Evolutionary conservation across 64 coral and sea anemone species (phyloP), one percentile per base, ranked within the genome.

Genomic region (Hydrozoanthus tunicans): DNA sequence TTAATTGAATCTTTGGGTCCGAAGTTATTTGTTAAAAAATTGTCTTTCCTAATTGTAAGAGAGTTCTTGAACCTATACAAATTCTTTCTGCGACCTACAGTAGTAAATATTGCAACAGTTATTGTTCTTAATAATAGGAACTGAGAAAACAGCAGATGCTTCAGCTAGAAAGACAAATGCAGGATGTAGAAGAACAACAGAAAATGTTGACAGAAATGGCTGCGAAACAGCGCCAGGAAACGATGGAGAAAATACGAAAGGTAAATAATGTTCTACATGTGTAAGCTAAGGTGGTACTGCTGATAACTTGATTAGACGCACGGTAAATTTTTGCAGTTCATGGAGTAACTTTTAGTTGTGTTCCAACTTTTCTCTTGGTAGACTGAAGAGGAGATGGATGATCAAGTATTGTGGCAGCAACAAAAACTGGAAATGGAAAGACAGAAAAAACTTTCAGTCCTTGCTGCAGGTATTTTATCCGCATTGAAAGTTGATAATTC

Each of bases 361-460:
- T 43, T 43, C 32, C 32, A 43, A 43, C 32, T 55, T 90, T 56
- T 26, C 52, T 32, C 54, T 91, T 76, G 15, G 6, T 54, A 96
- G 95, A 93, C 92, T 90, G 95, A 96, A 83, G 92, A 84, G 72
- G 92, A 96, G 73, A 94, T 94, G 89, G 95, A 96, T 79, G 85
- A 94, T 75, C 86, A 77, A 25, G 88, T 93, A 2, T 61, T 92
- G 15, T 91, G 77, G 90, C 89, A 94, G 79, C 95, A 96, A 56
- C 81, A 94, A 11, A 93, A 96, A 85, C 83, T 89, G 77, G 95
- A 96, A 8, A 63, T 73, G 51, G 77, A 89, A 27, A 82, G 92
- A 51, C 82, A 94, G 74, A 96, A 96, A 60, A 78, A 89, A 73
- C 72, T 90, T 1, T 94, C 95, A 77, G 82, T 79, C 20, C 82